A percentile compares a stretch with the other conserved stretches of the same genome.
These are phyloP conservation scores for Gymnocephalus cernua DNA, from an alignment of 2,113 vertebrate species.

Conservation along the genomic window DNA sequence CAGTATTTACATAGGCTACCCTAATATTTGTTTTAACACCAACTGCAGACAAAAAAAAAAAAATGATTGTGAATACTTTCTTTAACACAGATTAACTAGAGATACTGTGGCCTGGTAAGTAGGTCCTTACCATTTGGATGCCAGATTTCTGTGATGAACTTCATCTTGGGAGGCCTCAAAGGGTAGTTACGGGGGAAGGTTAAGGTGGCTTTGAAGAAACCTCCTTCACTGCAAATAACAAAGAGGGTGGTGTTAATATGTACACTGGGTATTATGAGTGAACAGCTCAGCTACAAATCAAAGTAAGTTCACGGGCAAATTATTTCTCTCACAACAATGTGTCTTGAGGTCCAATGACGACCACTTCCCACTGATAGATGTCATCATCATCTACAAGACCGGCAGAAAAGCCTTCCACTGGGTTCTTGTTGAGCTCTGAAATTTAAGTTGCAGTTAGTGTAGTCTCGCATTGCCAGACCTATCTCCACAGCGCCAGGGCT, in stretches of 20 bases:
- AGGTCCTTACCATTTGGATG: conserved; percentile 83
- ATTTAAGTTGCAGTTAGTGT: background rate
- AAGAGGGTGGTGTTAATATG: background rate
- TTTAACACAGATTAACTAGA: background rate
- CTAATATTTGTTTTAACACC: background rate
- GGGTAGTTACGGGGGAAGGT: conserved; percentile 84
- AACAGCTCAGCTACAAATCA: background rate
- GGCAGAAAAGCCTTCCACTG: conserved; percentile 86
- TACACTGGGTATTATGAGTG: background rate
- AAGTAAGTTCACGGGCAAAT: background rate
- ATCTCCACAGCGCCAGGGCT: too few species aligned
- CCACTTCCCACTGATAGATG: conserved; percentile 87
- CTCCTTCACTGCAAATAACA: conserved; percentile 80
- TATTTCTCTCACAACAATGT: conserved; percentile 83
- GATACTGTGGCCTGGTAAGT: background rate
- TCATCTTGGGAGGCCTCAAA: conserved; percentile 85
- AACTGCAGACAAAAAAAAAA: too few species aligned
- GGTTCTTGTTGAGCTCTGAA: conserved; percentile 86
- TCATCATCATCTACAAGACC: conserved; percentile 86
- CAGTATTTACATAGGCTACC: background rate
- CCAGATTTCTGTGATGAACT: conserved; percentile 86
- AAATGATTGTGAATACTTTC: background rate
- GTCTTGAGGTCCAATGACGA: conserved; percentile 86
- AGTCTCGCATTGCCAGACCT: too few species aligned
- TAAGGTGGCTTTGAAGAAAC: conserved; percentile 85